Percentiles rank a stretch among this genome's conserved stretches.
Evolutionary conservation across 2,113 vertebrate genomes (phyloP).

Genomic region (Corydoras maculifer): DNA sequence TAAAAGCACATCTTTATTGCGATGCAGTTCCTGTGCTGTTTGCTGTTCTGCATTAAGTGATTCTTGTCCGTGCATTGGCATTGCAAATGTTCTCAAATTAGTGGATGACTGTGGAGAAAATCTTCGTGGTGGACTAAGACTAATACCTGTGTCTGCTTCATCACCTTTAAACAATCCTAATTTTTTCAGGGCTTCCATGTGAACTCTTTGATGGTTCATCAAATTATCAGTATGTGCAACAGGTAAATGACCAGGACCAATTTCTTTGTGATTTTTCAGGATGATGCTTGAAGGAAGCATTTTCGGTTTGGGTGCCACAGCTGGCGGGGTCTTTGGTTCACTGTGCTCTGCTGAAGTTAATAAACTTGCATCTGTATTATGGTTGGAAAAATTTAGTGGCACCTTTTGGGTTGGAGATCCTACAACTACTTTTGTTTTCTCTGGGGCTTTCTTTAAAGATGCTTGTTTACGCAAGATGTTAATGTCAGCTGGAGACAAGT

Average conservation of each 20-base stretch:
- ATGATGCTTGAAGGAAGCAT: constrained; percentile 82
- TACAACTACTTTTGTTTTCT: background rate
- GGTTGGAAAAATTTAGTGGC: background rate
- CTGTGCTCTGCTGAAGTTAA: constrained; percentile 13
- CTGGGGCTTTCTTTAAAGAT: constrained; percentile 39
- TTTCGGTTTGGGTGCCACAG: constrained; percentile 77
- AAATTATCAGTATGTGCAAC: constrained; percentile 34
- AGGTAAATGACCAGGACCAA: background rate
- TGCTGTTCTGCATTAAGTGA: background rate
- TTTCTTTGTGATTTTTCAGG: constrained; percentile 69
- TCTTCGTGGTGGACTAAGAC: constrained; percentile 33
- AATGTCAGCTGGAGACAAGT: constrained; percentile 11
- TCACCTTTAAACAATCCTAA: constrained; percentile 74
- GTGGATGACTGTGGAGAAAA: too few relatives aligned
- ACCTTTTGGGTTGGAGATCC: background rate
- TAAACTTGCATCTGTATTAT: constrained; percentile 28
- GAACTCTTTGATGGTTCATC: constrained; percentile 61
- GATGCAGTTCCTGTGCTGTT: background rate
- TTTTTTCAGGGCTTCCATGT: constrained; percentile 77
- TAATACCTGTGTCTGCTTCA: constrained; percentile 36
- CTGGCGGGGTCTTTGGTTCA: constrained; percentile 66
- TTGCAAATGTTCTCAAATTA: background rate
- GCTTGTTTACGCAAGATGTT: constrained; percentile 45
- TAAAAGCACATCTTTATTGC: background rate
- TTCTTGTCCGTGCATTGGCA: background rate